phyloP scores from a whole-genome alignment of 2,113 vertebrate species.

The Cyphotilapia sp. region DNA sequence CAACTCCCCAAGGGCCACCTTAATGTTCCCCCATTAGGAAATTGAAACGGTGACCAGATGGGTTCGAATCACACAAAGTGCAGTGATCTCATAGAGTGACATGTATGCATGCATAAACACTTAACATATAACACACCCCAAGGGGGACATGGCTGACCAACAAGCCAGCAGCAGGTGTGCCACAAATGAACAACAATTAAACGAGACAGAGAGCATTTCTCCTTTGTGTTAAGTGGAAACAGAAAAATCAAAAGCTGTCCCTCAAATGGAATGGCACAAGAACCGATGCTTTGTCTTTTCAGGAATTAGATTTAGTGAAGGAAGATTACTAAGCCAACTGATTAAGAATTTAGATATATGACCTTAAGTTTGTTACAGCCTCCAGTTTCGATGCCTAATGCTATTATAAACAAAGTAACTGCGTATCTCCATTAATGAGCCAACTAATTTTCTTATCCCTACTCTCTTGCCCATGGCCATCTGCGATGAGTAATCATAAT shows the following conservation, averaged over 20 bases:
- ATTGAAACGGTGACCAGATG: conserved; percentile 64
- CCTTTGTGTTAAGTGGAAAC: not conserved
- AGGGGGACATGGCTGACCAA: not conserved
- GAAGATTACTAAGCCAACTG: conserved; percentile 23
- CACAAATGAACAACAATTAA: conserved; percentile 30
- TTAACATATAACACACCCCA: not conserved
- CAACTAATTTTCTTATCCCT: conserved; percentile 45
- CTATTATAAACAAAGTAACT: conserved; percentile 35
- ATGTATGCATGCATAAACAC: conserved; percentile 23
- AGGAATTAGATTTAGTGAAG: conserved; percentile 32
- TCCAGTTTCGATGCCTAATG: conserved; percentile 27
- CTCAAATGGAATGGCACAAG: not conserved
- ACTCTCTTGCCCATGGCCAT: conserved; percentile 37
- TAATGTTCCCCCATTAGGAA: conserved; percentile 56
- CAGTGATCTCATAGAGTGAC: conserved; percentile 45
- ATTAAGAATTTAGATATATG: conserved; percentile 29
- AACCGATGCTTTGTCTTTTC: not conserved
- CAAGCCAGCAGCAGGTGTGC: conserved; percentile 15
- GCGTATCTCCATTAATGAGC: conserved; percentile 19
- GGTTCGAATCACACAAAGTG: conserved; percentile 50
- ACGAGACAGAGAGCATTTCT: not conserved
- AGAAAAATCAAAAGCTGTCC: not conserved
- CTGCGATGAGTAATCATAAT: conserved; percentile 47
- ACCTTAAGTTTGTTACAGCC: conserved; percentile 28
- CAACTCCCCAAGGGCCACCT: conserved; percentile 34